Base-by-base conservation (phyloP, 2,888 invertebrate genomes). In the Lysandra bellargus region DNA sequence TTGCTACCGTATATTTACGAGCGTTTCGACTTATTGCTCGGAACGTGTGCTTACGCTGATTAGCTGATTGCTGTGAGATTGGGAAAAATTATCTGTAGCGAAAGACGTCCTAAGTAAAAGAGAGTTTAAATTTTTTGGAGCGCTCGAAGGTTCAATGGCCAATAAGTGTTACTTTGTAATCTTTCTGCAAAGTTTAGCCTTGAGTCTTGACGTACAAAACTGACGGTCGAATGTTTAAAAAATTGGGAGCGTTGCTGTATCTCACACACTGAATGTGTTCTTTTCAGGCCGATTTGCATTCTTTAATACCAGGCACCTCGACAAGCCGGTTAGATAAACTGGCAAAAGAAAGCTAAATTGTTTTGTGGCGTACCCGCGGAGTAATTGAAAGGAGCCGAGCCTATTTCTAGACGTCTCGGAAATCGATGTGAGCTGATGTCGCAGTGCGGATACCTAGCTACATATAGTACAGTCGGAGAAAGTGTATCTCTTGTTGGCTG, bases 381-480 rank as follows among this genome's bases (percentile, higher is more conserved):
- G 74, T 74, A 79, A 79, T 79, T 64, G 79, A 79, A 79, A 81
- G 80, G 81, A 81, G 80, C 81, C 81, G 80, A 82, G 81, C 81
- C 81, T 82, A 83, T 83, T 84, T 84, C 82, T 81, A 86, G 84
- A 85, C 83, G 83, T 87, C 84, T 87, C 82, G 79, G 86, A 88
- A 89, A 91, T 90, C 88, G 87, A 90, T 90, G 88, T 87, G 84
- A 87, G 23, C 23, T 23, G 84, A 84, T 86, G 92, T 89, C 92
- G 92, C 92, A 92, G 86, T 92, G 92, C 92, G 89, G 92, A 91
- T 90, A 86, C 85, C 86, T 88, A 88, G 84, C 81, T 82, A 83
- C 81, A 83, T 80, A 80, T 81, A 80, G 57, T 57, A 57, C 57
- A 84, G 84, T 81, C 79, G 85, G 87, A 87, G 89, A 89, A 89